phyloP scores from a whole-genome alignment of 2,113 vertebrate species.

The Nothocercus nigrocapillus region DNA sequence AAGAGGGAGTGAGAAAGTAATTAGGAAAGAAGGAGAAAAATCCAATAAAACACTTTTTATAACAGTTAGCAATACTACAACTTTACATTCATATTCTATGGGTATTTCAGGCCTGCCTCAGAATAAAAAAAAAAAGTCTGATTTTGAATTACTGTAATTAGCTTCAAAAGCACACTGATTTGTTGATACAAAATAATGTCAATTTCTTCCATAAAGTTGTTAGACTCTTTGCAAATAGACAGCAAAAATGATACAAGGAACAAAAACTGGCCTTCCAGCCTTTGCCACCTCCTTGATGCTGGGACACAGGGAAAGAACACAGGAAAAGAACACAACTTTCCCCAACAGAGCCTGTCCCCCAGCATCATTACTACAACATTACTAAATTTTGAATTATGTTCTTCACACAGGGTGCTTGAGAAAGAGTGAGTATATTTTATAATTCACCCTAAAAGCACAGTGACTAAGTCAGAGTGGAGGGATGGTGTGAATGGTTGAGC shows the following conservation, averaged over 20 bases:
- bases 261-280: not conserved
- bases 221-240: conserved; percentile 65
- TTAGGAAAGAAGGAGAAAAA: conserved; percentile 54
- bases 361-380: not conserved
- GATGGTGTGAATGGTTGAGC: not conserved
- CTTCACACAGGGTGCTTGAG: not conserved
- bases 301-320: accelerated
- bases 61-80: conserved; percentile 71
- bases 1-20: not conserved
- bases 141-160: conserved; percentile 78
- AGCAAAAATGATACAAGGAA: conserved; percentile 5
- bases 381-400: not conserved
- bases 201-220: conserved; percentile 70
- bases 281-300: not conserved
- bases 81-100: conserved; percentile 61
- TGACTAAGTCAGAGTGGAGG: not conserved
- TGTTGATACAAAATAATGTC: conserved; percentile 70
- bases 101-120: conserved; percentile 72
- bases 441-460: not conserved
- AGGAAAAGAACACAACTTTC: not conserved
- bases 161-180: conserved; percentile 70
- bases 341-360: accelerated
- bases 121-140: conserved; percentile 46
- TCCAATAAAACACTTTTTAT: conserved; percentile 60
- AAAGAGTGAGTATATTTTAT: not conserved